These are phyloP conservation scores for Drosophila percnosoma DNA, from an alignment of 2,888 invertebrate species.

Conservation along the genomic window DNA sequence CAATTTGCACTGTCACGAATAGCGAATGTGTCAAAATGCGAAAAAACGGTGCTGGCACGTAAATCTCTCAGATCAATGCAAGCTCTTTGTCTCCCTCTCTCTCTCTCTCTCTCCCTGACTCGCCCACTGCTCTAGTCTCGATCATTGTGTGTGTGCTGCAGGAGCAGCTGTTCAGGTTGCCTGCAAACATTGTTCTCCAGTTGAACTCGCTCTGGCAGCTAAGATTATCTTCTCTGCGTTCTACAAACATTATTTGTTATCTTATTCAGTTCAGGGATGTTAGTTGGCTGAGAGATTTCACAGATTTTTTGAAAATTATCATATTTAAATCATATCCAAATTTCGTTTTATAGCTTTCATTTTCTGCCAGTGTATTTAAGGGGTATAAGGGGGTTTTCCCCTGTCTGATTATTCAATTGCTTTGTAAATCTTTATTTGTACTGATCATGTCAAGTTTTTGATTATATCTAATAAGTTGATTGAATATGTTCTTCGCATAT, in stretches of 20 bases:
- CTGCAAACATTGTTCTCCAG: conserved; percentile 8
- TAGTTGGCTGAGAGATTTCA: not conserved
- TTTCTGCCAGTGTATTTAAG: conserved; percentile 10
- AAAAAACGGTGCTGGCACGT: conserved; percentile 38
- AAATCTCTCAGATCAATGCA: conserved; percentile 49
- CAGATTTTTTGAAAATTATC: not conserved
- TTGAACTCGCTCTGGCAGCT: not conserved
- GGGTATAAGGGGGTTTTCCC: conserved; percentile 21
- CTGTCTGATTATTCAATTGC: conserved; percentile 50
- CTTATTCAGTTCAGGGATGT: not conserved
- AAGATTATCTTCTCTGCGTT: not conserved
- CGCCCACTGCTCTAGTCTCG: not conserved
- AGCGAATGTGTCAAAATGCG: conserved; percentile 66
- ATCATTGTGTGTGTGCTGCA: not conserved
- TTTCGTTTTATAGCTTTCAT: conserved; percentile 7
- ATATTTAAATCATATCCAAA: not conserved
- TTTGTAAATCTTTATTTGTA: conserved; percentile 44
- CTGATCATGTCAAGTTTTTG: conserved; percentile 47
- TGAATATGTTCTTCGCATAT: conserved; percentile 20
- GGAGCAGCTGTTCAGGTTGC: not conserved
- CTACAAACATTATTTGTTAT: not conserved
- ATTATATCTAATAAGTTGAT: conserved; percentile 35
- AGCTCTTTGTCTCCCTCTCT: conserved; percentile 48
- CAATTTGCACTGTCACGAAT: conserved; percentile 72
- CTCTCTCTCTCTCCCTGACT: not conserved